Evolutionary conservation across 2,113 vertebrate species (phyloP).

Genomic region (Centrocercus urophasianus): DNA sequence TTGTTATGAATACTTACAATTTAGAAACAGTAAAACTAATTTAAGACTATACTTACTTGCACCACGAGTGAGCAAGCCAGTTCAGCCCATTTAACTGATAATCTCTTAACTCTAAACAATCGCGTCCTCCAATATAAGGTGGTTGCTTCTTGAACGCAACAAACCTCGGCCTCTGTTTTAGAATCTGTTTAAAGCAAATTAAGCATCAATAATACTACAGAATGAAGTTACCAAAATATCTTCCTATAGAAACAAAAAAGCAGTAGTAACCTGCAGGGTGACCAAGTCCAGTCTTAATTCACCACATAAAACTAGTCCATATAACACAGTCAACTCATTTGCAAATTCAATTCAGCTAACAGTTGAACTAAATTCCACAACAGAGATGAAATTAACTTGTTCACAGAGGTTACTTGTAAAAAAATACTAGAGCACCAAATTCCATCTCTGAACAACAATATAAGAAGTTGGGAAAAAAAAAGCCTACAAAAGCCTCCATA

Average conservation of each 20-base stretch:
- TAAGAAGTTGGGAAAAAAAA: not conserved
- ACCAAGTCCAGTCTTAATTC: slow-evolving; percentile 6
- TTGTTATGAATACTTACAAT: slow-evolving; percentile 12
- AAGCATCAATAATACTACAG: slow-evolving; percentile 19
- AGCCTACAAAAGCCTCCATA: too few species aligned
- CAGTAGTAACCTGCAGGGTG: not conserved
- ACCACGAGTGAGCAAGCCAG: slow-evolving; percentile 98
- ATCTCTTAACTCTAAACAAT: slow-evolving; percentile 92
- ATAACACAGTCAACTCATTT: not conserved
- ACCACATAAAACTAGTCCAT: not conserved
- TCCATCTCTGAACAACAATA: not conserved
- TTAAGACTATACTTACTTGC: slow-evolving; percentile 87
- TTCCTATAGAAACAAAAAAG: not conserved
- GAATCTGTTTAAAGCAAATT: slow-evolving; percentile 80
- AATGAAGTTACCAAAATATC: not conserved
- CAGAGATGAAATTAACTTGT: not conserved
- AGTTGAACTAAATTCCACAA: slow-evolving; percentile 6
- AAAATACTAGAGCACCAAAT: slow-evolving; percentile 11
- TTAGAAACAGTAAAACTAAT: slow-evolving; percentile 12
- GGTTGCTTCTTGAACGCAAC: slow-evolving; percentile 94
- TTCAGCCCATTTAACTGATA: slow-evolving; percentile 96
- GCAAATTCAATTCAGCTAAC: slow-evolving; percentile 8
- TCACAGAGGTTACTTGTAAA: slow-evolving; percentile 33
- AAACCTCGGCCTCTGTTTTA: slow-evolving; percentile 95
- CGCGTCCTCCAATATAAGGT: slow-evolving; percentile 87